phyloP scores from a whole-genome alignment of 2,888 invertebrate genomes.

The Drosophila atripex region DNA sequence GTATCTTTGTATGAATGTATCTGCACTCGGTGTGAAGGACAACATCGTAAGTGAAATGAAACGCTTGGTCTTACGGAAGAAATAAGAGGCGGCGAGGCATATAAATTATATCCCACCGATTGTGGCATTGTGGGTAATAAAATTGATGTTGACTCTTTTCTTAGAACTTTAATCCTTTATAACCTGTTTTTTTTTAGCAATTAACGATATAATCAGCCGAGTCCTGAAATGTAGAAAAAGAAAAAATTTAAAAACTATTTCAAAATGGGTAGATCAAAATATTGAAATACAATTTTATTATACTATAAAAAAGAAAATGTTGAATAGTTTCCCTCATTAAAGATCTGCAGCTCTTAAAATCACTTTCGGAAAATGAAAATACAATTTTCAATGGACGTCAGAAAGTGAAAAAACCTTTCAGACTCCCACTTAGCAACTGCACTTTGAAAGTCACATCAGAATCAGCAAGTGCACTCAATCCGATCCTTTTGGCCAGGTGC shows the following conservation, averaged over 20 bases:
- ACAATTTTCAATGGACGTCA: neutral
- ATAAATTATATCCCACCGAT: slow-evolving; percentile 14
- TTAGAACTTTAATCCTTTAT: neutral
- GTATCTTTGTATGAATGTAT: neutral
- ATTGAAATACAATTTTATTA: neutral
- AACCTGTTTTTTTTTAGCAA: too few relatives aligned
- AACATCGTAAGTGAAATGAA: slow-evolving; percentile 68
- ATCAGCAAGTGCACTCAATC: slow-evolving; percentile 38
- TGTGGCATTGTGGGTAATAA: neutral
- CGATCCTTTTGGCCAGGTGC: slow-evolving; percentile 28
- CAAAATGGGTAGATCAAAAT: neutral
- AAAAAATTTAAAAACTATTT: neutral
- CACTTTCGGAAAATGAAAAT: neutral
- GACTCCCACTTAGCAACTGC: slow-evolving; percentile 11
- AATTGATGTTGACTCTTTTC: neutral
- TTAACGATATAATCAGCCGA: too few relatives aligned
- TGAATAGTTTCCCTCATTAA: neutral
- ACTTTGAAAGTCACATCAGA: slow-evolving; percentile 22
- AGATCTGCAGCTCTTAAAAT: neutral
- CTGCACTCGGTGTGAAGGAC: slow-evolving; percentile 64
- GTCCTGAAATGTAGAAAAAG: neutral
- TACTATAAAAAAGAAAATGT: neutral
- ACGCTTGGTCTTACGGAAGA: slow-evolving; percentile 52
- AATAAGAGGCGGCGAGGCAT: slow-evolving; percentile 19
- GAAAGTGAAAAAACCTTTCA: neutral